Conservation (phyloP, 2,113 vertebrate species). For the Harpagus bidentatus region DNA sequence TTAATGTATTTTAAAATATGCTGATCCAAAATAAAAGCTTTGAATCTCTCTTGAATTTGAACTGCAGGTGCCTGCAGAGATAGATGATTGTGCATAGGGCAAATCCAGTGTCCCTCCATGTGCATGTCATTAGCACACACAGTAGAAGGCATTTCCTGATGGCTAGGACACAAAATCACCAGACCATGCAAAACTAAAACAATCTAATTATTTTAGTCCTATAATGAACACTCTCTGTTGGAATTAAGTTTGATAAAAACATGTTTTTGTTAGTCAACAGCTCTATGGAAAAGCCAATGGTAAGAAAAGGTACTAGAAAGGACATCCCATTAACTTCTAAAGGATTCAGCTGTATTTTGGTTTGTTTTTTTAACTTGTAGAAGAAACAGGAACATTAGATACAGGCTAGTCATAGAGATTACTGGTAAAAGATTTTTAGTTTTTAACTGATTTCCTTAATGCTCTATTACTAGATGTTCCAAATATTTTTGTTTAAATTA, state of each 20-base stretch:
- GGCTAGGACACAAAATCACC: background rate
- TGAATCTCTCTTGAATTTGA: background rate
- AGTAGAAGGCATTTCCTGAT: background rate
- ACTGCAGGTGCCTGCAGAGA: background rate
- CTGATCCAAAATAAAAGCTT: background rate
- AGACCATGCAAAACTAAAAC: background rate
- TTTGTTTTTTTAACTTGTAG: background rate
- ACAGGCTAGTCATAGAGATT: background rate
- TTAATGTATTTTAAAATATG: constrained; percentile 14
- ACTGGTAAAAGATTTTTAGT: background rate
- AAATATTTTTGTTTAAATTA: background rate
- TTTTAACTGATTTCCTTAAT: background rate
- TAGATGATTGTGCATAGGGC: background rate
- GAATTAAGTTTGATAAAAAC: background rate
- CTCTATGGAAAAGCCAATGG: background rate
- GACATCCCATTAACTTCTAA: background rate
- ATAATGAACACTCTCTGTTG: background rate
- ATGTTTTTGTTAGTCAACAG: background rate
- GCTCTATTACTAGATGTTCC: background rate
- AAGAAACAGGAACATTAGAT: background rate
- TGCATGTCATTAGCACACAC: background rate
- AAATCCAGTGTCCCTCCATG: background rate
- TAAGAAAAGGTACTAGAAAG: background rate
- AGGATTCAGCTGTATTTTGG: background rate
- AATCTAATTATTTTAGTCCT: background rate